phyloP scores from a whole-genome alignment of 2,113 vertebrate genomes.

The Microtus ochrogaster region DNA sequence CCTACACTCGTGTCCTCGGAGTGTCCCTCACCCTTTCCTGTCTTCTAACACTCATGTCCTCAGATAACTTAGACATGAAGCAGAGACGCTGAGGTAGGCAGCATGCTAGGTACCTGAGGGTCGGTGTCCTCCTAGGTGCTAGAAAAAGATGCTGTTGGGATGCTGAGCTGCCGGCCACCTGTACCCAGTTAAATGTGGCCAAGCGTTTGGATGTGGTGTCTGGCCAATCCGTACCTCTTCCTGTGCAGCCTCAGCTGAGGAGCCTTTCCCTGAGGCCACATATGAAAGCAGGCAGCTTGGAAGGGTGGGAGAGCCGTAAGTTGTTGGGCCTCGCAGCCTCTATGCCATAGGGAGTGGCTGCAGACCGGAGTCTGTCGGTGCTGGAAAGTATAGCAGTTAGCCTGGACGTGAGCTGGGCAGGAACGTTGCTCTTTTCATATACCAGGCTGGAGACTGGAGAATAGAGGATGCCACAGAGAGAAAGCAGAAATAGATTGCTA shows the following conservation, averaged over 20 bases:
- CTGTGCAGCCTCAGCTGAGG: neutral
- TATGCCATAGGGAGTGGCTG: neutral
- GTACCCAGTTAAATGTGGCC: constrained; percentile 31
- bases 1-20: neutral
- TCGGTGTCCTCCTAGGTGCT: constrained; percentile 24
- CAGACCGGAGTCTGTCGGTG: neutral
- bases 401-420: neutral
- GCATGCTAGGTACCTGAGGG: neutral
- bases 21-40: neutral
- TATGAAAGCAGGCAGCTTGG: neutral
- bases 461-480: neutral
- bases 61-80: constrained; percentile 24
- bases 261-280: neutral
- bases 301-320: neutral
- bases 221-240: neutral
- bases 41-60: constrained; percentile 34
- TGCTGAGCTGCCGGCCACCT: neutral
- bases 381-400: neutral
- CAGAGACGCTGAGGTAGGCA: neutral
- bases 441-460: neutral
- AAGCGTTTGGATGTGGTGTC: neutral
- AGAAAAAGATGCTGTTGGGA: neutral
- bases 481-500: neutral
- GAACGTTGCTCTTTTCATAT: neutral
- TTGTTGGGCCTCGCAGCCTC: neutral